phyloP scores from a whole-genome alignment of 2,888 invertebrate species.

The Ditylenchus weischeri region DNA sequence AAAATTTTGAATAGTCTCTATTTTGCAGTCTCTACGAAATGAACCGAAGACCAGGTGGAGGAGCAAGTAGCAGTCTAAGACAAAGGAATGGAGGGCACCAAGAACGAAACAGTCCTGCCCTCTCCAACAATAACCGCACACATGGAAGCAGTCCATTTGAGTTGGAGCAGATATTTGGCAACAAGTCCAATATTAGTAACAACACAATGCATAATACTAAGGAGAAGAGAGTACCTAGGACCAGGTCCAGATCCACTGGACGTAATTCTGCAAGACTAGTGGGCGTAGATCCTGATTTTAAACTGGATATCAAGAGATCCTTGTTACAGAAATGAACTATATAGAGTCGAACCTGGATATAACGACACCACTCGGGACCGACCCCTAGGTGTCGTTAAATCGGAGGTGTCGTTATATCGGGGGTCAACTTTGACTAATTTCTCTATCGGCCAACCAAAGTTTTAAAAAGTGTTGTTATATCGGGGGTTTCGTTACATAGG shows the following conservation, averaged over 20 bases:
- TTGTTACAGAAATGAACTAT: no score
- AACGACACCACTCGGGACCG: no score
- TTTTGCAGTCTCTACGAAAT: conserved; percentile 1
- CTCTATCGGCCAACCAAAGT: no score
- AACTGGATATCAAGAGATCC: no score
- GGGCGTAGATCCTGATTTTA: not conserved
- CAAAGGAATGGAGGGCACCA: conserved; percentile 4
- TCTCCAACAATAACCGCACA: not conserved
- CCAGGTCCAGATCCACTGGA: conserved; percentile 2
- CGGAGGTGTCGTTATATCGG: no score
- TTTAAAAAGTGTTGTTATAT: no score
- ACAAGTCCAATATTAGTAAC: not conserved
- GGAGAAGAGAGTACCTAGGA: not conserved
- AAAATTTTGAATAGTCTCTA: not conserved
- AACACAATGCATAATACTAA: not conserved
- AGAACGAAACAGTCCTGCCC: conserved; percentile 1
- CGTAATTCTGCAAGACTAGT: conserved; percentile 1
- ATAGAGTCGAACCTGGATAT: no score
- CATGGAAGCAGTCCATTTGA: conserved; percentile 11
- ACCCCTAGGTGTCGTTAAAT: no score
- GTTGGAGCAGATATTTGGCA: conserved; percentile 4
- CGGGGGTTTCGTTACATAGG: no score
- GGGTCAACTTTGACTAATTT: no score
- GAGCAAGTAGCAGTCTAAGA: not conserved
- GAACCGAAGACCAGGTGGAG: not conserved